Evolutionary conservation across 2,113 vertebrate species (phyloP).

Genomic region (Merops nubicus): DNA sequence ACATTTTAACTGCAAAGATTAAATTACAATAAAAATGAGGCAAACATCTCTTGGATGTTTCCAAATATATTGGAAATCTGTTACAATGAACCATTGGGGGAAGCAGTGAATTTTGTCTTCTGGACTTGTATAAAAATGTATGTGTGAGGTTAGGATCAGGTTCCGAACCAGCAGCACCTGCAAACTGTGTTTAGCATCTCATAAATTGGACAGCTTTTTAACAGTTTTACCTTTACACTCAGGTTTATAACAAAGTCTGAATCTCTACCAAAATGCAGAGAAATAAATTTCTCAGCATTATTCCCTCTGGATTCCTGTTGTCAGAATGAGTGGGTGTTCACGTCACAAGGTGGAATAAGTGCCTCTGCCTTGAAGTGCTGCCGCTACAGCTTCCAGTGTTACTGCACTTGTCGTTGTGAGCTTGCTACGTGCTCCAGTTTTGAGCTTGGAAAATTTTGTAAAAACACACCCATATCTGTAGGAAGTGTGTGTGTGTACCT

Average conservation of each 20-base stretch:
- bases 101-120: not conserved
- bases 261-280: not conserved
- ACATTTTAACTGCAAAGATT: not conserved
- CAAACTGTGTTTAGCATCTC: not conserved
- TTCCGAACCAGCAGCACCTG: not conserved
- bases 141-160: not conserved
- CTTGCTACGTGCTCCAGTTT: slow-evolving; percentile 8
- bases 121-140: not conserved
- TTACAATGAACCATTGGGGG: not conserved
- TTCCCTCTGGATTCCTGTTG: slow-evolving; percentile 25
- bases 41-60: not conserved
- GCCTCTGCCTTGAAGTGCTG: not conserved
- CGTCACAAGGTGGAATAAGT: slow-evolving; percentile 20
- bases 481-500: not conserved
- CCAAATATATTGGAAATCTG: not conserved
- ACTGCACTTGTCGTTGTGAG: not conserved
- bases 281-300: not conserved
- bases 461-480: not conserved
- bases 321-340: slow-evolving; percentile 47
- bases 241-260: not conserved
- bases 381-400: not conserved
- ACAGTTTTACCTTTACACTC: not conserved
- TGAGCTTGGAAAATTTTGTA: not conserved
- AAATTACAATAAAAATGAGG: not conserved
- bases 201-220: not conserved